Evolutionary conservation across 2,797 vertebrate species (phyloP), one percentile per base, ranked within the genome.

Genomic region (Coendou prehensilis): DNA sequence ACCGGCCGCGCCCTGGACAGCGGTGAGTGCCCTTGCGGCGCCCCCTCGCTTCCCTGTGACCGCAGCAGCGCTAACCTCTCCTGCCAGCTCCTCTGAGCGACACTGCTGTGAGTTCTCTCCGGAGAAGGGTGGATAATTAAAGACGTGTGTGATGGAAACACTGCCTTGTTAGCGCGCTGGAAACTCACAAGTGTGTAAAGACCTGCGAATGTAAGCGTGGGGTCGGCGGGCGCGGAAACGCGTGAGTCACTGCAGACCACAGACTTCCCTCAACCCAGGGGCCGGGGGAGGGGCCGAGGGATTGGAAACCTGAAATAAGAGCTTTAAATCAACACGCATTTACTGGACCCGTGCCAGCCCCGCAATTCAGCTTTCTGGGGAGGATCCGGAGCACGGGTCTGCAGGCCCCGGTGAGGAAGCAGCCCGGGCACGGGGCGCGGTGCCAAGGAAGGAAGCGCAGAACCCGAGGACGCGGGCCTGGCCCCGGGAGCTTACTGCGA

Each of bases 271-370:
- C 91, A 89, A 87, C 33, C 73, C 85, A 84, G 69, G 71, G 86
- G 75, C 75, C 28, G 78, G 95, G 91, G 59, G 95, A 91, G 56
- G 52, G 41, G 64, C 14, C 14, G 57, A 92, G 79, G 26, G 22
- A 63, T 1, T 91, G 84, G 93, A 95, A 95, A 93, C 93, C 94
- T 90, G 78, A 95, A 91, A 33, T 75, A 87, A 87, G 88, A 94
- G 93, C 85, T 61, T 97, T 87, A 96, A 92, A 83, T 93, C 75
- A 76, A 82, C 73, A 96, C 89, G 93, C 89, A 89, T 96, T 95
- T 90, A 86, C 73, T 71, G 71, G 52, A 97, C 54, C 11, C 23
- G 45, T 90, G 87, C 91, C 94, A 90, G 84, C 59, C 81, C 81
- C 94, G 9, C 89, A 94, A 96, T 94, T 85, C 17, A 30, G 69